A percentile compares a stretch with the other conserved stretches of the same genome.
These are phyloP conservation scores for Gastracanthus pulcherrimus DNA, from an alignment of 2,888 invertebrate species.

Conservation along the genomic window DNA sequence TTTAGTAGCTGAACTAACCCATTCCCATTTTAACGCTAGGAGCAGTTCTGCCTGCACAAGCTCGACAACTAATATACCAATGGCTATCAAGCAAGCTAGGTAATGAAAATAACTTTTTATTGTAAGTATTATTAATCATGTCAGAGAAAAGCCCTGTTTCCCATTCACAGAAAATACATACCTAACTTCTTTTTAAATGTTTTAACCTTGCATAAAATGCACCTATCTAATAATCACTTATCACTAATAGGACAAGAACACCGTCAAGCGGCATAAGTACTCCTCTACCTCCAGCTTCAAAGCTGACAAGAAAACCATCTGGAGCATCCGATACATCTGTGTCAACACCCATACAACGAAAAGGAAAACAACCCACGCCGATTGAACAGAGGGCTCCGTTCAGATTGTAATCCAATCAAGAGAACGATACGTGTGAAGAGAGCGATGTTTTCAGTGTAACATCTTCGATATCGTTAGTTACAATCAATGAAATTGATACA, in stretches of 20 bases:
- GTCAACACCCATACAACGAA: constrained; percentile 79
- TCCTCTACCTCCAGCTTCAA: constrained; percentile 83
- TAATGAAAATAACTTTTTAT: constrained; percentile 63
- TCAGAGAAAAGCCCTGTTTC: no score
- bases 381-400: constrained; percentile 77
- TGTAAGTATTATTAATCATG: no score
- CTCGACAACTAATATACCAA: constrained; percentile 77
- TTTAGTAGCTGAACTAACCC: not conserved
- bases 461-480: not conserved
- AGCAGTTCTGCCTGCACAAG: constrained; percentile 75
- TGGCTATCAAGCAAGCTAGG: constrained; percentile 75
- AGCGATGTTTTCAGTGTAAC: not conserved
- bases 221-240: constrained; percentile 16
- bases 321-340: constrained; percentile 84
- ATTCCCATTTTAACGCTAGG: constrained; percentile 66
- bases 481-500: constrained; percentile 11
- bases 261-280: constrained; percentile 87
- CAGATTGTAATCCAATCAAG: constrained; percentile 73
- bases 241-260: constrained; percentile 82
- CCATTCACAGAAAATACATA: no score
- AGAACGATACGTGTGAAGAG: not conserved
- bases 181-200: no score
- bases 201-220: not conserved
- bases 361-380: constrained; percentile 74
- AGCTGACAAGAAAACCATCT: constrained; percentile 83